Percentiles rank a stretch among this genome's conserved stretches.
Conservation (phyloP, 1,140 invertebrate genomes). For the Drosophila truncata region DNA sequence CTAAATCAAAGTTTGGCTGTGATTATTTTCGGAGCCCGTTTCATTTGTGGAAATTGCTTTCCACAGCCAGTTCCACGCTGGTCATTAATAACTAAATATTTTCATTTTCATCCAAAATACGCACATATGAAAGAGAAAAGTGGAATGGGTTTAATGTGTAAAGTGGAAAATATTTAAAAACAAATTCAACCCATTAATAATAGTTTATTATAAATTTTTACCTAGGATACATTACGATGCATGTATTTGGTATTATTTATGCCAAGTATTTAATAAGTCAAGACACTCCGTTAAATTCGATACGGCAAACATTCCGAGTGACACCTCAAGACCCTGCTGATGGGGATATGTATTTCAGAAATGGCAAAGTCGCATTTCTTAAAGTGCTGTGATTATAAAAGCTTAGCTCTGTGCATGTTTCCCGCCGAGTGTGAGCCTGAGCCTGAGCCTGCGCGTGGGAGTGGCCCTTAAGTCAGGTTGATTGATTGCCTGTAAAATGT, state of each 20-base stretch:
- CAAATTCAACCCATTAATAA: background rate
- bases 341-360: background rate
- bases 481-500: constrained; percentile 65
- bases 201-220: background rate
- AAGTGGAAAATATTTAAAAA: background rate
- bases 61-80: background rate
- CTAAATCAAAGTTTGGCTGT: background rate
- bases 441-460: constrained; percentile 7
- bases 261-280: background rate
- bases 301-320: background rate
- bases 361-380: constrained; percentile 15
- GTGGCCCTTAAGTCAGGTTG: constrained; percentile 45
- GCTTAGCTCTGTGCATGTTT: constrained; percentile 30
- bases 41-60: constrained; percentile 14
- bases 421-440: constrained; percentile 2
- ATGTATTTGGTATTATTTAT: too few species aligned
- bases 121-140: background rate
- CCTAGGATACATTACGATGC: background rate
- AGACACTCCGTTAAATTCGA: background rate
- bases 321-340: background rate
- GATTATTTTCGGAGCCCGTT: background rate
- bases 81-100: constrained; percentile 2
- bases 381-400: constrained; percentile 40
- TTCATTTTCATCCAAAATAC: background rate
- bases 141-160: background rate